Conservation (phyloP, 2,113 vertebrate genomes). For the Balaenoptera acutorostrata region DNA sequence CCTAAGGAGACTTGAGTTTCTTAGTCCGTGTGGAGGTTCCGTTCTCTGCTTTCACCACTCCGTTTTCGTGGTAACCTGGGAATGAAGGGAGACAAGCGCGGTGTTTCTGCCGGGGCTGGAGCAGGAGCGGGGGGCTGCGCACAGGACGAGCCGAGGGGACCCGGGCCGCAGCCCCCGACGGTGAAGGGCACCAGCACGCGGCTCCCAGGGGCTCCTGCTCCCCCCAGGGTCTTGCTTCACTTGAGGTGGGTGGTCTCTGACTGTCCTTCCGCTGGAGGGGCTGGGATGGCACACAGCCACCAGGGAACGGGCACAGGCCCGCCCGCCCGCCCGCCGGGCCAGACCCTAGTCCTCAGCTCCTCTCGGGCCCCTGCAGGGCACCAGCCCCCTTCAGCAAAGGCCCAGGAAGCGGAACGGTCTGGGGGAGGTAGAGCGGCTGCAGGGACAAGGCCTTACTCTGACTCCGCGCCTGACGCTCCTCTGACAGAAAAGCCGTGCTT, state of each 20-base stretch:
- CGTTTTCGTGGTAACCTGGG: conserved; percentile 93
- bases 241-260: background rate
- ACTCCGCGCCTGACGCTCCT: background rate
- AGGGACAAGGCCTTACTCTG: background rate
- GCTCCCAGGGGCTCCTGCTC: rapidly evolving
- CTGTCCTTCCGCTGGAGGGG: background rate
- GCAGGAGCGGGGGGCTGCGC: background rate
- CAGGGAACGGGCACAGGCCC: background rate
- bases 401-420: background rate
- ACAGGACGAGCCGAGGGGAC: rapidly evolving
- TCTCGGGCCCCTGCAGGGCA: background rate
- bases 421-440: no score
- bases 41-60: conserved; percentile 93
- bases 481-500: background rate
- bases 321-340: background rate
- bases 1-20: conserved; percentile 94
- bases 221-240: background rate
- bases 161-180: background rate
- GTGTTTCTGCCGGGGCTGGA: background rate
- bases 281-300: background rate
- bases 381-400: background rate
- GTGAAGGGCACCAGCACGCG: background rate
- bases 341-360: background rate
- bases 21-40: conserved; percentile 93
- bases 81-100: background rate